A percentile compares a stretch with the other conserved stretches of the same genome.
These are phyloP conservation scores for Panzeria rudis DNA, from an alignment of 2,888 invertebrate genomes.

Conservation along the genomic window DNA sequence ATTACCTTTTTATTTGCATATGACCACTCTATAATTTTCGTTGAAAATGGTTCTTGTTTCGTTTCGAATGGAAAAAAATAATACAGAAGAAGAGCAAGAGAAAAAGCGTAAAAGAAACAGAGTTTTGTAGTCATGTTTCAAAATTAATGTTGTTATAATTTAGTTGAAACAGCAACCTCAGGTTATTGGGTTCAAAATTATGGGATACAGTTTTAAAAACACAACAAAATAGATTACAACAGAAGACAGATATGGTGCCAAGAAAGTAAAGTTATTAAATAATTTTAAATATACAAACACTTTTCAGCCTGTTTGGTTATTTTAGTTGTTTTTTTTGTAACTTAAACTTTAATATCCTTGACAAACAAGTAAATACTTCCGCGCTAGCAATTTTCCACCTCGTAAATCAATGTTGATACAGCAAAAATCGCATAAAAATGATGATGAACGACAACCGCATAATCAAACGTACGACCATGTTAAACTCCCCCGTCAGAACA, in stretches of 20 bases:
- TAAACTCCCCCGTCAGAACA: constrained; percentile 47
- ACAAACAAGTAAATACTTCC: constrained; percentile 67
- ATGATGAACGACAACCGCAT: constrained; percentile 67
- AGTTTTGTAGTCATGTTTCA: constrained; percentile 52
- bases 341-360: constrained; percentile 64
- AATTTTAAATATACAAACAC: neutral
- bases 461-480: constrained; percentile 43
- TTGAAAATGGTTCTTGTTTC: constrained; percentile 31
- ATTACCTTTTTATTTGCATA: constrained; percentile 82
- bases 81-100: neutral
- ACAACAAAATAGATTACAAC: constrained; percentile 14
- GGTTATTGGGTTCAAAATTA: constrained; percentile 67
- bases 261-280: constrained; percentile 28
- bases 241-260: constrained; percentile 46
- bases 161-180: constrained; percentile 68
- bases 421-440: constrained; percentile 67
- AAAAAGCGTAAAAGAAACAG: constrained; percentile 2
- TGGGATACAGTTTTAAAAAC: neutral
- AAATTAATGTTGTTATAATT: constrained; percentile 68
- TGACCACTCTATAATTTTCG: constrained; percentile 76
- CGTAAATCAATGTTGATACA: constrained; percentile 66
- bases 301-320: neutral
- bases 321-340: constrained; percentile 18
- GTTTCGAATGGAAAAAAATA: neutral
- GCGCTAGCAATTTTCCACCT: constrained; percentile 69